Evolutionary conservation across 2,888 invertebrate genomes (phyloP).

Genomic region (Nycteola revayana): DNA sequence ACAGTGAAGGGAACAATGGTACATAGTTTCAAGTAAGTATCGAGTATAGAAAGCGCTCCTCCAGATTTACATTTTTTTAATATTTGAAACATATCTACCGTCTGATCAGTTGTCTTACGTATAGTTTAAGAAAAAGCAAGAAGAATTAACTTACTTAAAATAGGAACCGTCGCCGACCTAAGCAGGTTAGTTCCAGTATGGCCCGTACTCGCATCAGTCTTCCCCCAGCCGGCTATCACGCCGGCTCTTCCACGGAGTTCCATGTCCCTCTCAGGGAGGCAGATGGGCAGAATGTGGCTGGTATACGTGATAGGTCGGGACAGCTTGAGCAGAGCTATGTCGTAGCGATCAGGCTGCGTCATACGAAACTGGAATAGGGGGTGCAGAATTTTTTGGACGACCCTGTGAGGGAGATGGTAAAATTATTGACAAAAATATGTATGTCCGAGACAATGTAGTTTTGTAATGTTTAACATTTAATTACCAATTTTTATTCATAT

Average conservation of each 20-base stretch:
- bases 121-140: too few species aligned
- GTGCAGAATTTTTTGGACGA: conserved; percentile 88
- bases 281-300: conserved; percentile 89
- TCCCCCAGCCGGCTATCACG: conserved; percentile 92
- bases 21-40: too few species aligned
- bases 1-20: too few species aligned
- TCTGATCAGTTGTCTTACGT: too few species aligned
- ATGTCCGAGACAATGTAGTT: too few species aligned
- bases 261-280: conserved; percentile 83
- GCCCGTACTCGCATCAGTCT: conserved; percentile 86
- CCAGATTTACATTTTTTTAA: too few species aligned
- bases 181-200: conserved; percentile 91
- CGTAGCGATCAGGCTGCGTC: conserved; percentile 92
- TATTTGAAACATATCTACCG: too few species aligned
- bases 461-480: too few species aligned
- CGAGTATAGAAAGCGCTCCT: too few species aligned
- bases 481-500: too few species aligned
- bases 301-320: conserved; percentile 84
- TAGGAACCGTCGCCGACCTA: conserved; percentile 90
- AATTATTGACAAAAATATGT: too few species aligned
- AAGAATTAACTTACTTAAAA: conserved; percentile 85
- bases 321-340: conserved; percentile 88
- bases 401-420: too few species aligned
- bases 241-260: conserved; percentile 63
- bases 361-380: conserved; percentile 90